Base-by-base conservation (phyloP, 2,113 vertebrate species). In the Fulmarus glacialis region DNA sequence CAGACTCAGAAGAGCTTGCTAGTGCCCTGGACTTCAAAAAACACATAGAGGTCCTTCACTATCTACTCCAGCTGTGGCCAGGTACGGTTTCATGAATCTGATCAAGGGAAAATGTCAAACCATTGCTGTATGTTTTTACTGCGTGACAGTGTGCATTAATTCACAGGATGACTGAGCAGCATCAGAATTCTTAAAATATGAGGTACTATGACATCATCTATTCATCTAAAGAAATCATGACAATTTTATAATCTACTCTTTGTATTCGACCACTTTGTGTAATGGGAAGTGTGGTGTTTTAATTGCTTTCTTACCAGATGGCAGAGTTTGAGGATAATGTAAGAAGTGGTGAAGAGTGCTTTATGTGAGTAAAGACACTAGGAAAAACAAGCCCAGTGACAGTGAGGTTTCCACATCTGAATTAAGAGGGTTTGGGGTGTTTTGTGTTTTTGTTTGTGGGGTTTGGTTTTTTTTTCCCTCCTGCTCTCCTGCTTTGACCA, bases 11-110 rank as follows among this genome's bases (percentile, higher is more conserved):
- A 98, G 99, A 99, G 97, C 99, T 99, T 63, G 99, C 99, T 45
- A 99, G 98, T 92, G 99, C 99, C 24, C 98, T 99, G 97, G 99
- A 99, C 98, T 99, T 99, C 98, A 99, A 99, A 95, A 99, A 99
- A 90, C 99, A 99, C 98, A 99, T 99, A 48, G 99, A 99, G 89
- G 99, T 99, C 90, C 99, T 99, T 94, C 99, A 99, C 97, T 99
- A 99, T 93, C 98, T 99, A 87, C 99, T 99, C 68, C 99, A 99
- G 77, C 98, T 99, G 27, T 99, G 99, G 99, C 99, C 99, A 99
- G 99, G 99, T 99, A 98, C 85, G 72, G 77, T 74, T 93, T 59
- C n/a, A 82, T 89, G 24, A 55, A 36, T 74, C 26, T 30, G 24
- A 42, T 70, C 20, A 59, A 85, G 29, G 32, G 8, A 58, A 43